A percentile compares a stretch with the other conserved stretches of the same genome.
phyloP scores from a whole-genome alignment of 2,888 invertebrate species.

The Acleris emargana region DNA sequence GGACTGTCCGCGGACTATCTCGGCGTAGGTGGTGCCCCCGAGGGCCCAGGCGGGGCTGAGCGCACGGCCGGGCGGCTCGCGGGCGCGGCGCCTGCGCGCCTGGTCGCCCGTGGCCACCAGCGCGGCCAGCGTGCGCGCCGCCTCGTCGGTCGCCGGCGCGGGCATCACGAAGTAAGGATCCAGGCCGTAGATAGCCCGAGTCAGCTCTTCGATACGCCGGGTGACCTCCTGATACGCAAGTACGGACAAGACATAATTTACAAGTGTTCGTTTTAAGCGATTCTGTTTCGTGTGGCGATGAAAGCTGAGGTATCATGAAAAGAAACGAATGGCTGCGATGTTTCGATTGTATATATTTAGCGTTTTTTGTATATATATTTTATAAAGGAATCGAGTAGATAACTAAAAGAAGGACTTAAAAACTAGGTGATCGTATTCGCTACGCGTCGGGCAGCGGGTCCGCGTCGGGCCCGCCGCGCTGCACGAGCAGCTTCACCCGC shows the following conservation, averaged over 20 bases:
- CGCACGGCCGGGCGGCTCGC: conserved; percentile 68
- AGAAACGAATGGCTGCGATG: conserved; percentile 73
- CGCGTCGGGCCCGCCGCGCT: conserved; percentile 93
- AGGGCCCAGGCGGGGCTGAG: conserved; percentile 89
- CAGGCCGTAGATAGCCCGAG: conserved; percentile 88
- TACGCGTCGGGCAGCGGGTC: conserved; percentile 88
- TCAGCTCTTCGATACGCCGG: conserved; percentile 89
- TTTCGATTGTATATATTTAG: conserved; percentile 72
- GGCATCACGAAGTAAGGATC: conserved; percentile 88
- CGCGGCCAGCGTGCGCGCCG: conserved; percentile 77
- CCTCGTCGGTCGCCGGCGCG: conserved; percentile 87
- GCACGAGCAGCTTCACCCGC: conserved; percentile 93
- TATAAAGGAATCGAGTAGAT: conserved; percentile 64
- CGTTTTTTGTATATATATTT: conserved; percentile 58
- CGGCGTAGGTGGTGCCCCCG: conserved; percentile 90
- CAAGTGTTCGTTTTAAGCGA: conserved; percentile 56
- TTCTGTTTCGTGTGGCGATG: conserved; percentile 47
- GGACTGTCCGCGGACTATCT: conserved; percentile 87
- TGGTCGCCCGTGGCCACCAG: conserved; percentile 47
- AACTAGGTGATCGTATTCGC: conserved; percentile 56
- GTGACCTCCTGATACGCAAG: conserved; percentile 87
- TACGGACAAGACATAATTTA: conserved; percentile 80
- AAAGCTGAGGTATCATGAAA: conserved; percentile 61
- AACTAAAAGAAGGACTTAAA: conserved; percentile 63
- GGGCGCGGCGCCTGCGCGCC: conserved; percentile 40